Percentiles rank a stretch among this genome's conserved stretches.
Conservation (phyloP, 2,113 vertebrate species). For the Zingel zingel region DNA sequence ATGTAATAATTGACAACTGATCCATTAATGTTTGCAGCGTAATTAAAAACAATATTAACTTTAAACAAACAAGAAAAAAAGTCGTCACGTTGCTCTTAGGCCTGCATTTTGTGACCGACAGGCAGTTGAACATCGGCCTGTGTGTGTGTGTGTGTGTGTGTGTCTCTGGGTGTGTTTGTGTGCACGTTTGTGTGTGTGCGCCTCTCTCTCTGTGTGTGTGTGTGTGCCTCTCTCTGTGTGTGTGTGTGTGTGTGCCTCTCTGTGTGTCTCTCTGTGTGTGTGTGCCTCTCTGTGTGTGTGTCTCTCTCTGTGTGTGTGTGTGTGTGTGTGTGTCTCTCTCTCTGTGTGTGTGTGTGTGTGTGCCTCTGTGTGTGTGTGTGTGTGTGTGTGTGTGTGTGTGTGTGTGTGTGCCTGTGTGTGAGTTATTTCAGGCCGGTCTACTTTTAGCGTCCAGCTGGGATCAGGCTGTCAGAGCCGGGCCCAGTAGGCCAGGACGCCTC, state of each 20-base stretch:
- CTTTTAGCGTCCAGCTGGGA: slow-evolving; percentile 69
- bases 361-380: slow-evolving; percentile 1
- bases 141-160: slow-evolving; percentile 13
- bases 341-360: too few species aligned
- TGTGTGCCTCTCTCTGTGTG: slow-evolving; percentile 3
- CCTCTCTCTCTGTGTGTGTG: not conserved
- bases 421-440: slow-evolving; percentile 57
- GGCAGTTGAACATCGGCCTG: not conserved
- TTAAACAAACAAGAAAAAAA: not conserved
- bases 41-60: too few species aligned
- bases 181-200: not conserved
- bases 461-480: slow-evolving; percentile 49
- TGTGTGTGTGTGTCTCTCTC: not conserved
- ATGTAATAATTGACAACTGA: too few species aligned
- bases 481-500: slow-evolving; percentile 49
- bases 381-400: not conserved
- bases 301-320: slow-evolving; percentile 6
- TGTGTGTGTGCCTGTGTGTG: not conserved
- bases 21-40: too few species aligned
- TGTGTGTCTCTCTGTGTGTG: too few species aligned
- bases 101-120: slow-evolving; percentile 2
- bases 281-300: not conserved
- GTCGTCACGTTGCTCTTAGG: not conserved
- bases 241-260: not conserved
- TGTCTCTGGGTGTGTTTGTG: not conserved